Evolutionary conservation across 2,797 vertebrate species (phyloP).

Genomic region (Streptopelia turtur): DNA sequence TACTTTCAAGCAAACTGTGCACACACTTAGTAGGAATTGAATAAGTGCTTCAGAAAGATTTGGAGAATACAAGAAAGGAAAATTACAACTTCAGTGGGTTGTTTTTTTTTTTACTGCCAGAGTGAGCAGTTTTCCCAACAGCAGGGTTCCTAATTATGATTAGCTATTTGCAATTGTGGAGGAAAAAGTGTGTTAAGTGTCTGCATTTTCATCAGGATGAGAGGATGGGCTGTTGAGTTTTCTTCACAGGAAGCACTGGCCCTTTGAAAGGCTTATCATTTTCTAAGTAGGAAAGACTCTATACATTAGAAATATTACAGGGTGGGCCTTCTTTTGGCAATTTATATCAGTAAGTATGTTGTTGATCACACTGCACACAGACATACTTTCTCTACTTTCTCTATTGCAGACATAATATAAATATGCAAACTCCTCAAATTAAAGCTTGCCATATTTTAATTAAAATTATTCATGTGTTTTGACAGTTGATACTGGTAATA

Average conservation of each 20-base stretch:
- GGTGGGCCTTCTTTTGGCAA: background rate
- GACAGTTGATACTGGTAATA: background rate
- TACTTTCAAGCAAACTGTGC: background rate
- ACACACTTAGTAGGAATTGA: background rate
- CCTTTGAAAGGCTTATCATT: background rate
- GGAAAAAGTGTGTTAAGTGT: slow-evolving; percentile 1
- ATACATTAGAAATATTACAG: background rate
- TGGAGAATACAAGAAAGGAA: background rate
- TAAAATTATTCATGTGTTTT: background rate
- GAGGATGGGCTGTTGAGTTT: background rate
- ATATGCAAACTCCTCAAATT: background rate
- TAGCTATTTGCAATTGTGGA: slow-evolving; percentile 10
- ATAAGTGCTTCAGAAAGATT: background rate
- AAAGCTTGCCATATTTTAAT: background rate
- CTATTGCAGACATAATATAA: background rate
- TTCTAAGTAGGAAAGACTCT: background rate
- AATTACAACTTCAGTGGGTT: background rate
- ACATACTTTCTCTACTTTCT: background rate
- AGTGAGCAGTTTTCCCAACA: slow-evolving; percentile 27
- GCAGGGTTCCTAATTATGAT: slow-evolving; percentile 44
- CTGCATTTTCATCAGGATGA: slow-evolving; percentile 30
- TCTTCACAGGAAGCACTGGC: background rate
- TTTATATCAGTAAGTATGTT: background rate
- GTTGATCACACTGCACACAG: background rate
- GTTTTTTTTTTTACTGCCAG: background rate